Conservation (phyloP, 2,888 invertebrate genomes). For the Cheiracanthium punctorium region DNA sequence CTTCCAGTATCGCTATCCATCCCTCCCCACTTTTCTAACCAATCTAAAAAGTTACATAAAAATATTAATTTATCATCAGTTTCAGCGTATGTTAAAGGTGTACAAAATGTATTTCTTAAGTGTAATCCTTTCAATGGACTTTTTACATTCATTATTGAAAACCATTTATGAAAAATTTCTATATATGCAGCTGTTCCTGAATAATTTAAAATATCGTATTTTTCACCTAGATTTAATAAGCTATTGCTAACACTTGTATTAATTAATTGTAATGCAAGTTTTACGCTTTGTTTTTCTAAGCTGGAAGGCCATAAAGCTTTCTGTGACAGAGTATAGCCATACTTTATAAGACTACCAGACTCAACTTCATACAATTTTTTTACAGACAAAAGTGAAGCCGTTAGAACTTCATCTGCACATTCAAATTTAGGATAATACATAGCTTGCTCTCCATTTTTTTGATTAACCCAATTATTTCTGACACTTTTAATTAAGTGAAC, state of each 20-base stretch:
- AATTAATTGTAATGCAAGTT: not conserved
- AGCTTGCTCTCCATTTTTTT: conserved; percentile 6
- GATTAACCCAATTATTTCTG: conserved; percentile 18
- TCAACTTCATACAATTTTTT: conserved; percentile 12
- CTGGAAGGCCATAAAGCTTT: conserved; percentile 18
- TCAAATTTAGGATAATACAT: conserved; percentile 5
- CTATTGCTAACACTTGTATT: not conserved
- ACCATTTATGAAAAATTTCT: not conserved
- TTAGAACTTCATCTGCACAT: not conserved
- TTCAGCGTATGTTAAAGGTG: not conserved
- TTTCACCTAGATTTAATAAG: not conserved
- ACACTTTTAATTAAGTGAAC: conserved; percentile 19
- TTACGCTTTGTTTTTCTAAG: not conserved
- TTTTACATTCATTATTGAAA: not conserved
- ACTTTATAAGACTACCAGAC: not conserved
- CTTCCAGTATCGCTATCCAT: not conserved
- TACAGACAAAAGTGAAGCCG: not conserved
- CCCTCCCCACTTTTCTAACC: not conserved
- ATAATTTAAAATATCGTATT: not conserved
- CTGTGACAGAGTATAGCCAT: conserved; percentile 14
- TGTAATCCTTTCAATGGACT: not conserved
- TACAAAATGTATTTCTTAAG: not conserved
- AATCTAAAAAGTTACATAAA: not conserved
- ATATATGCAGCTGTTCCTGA: not conserved
- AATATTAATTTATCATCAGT: not conserved